These are phyloP conservation scores for Shinisaurus crocodilurus DNA, from an alignment of 2,113 vertebrate species.

Conservation along the genomic window DNA sequence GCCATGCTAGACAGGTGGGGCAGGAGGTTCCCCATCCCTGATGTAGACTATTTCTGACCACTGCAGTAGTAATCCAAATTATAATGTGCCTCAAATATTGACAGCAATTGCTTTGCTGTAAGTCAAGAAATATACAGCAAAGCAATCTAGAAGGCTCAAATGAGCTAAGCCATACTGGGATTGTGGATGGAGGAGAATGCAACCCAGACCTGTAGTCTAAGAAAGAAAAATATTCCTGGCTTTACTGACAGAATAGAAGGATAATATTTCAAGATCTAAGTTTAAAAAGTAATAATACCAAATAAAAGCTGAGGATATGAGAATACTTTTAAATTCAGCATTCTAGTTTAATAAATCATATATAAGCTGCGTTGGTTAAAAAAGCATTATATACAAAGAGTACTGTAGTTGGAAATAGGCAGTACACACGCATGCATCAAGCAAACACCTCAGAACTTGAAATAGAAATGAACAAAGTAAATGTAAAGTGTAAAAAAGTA, in stretches of 20 bases:
- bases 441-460: background rate
- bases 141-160: background rate
- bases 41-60: background rate
- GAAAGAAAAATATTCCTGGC: background rate
- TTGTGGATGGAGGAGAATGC: background rate
- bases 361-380: background rate
- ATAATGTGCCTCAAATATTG: background rate
- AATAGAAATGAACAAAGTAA: background rate
- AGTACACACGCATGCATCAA: conserved; percentile 16
- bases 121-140: background rate
- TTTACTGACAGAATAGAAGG: background rate
- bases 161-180: background rate
- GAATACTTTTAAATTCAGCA: background rate
- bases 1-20: too few species aligned
- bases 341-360: background rate
- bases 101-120: too few species aligned
- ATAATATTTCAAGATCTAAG: background rate
- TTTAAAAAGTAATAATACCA: background rate
- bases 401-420: conserved; percentile 33
- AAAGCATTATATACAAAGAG: conserved; percentile 13
- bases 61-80: background rate
- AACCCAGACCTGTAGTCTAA: background rate
- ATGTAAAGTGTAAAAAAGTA: conserved; percentile 6
- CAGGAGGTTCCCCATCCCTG: too few species aligned
- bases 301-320: background rate